Percentiles rank a stretch among this genome's conserved stretches.
phyloP scores from a whole-genome alignment of 2,797 vertebrate genomes.

The Myotis planiceps region DNA sequence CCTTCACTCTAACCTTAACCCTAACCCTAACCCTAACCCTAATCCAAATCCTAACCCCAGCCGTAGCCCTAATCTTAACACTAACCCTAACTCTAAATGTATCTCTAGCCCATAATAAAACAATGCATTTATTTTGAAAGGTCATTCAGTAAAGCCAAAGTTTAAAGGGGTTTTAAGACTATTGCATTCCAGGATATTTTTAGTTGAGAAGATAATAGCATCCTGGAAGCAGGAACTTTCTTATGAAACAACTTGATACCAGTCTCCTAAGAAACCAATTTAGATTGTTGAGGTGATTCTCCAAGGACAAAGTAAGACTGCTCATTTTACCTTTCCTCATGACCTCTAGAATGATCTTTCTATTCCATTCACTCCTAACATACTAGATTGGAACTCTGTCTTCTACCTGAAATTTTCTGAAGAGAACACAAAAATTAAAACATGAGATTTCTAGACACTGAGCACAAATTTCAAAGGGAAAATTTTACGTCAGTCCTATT shows the following conservation, averaged over 20 bases:
- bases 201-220: constrained; percentile 64
- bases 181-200: constrained; percentile 57
- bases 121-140: constrained; percentile 63
- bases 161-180: constrained; percentile 15
- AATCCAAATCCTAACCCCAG: no score
- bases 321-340: background rate
- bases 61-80: no score
- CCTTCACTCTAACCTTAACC: no score
- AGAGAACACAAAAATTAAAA: constrained; percentile 1
- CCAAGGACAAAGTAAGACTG: background rate
- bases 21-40: no score
- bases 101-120: background rate
- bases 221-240: background rate
- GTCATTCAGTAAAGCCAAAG: constrained; percentile 58
- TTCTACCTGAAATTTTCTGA: background rate
- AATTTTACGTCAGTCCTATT: background rate
- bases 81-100: no score
- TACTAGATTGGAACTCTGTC: background rate
- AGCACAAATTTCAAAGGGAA: background rate
- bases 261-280: constrained; percentile 54
- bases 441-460: background rate
- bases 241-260: constrained; percentile 53
- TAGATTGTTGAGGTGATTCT: constrained; percentile 24
- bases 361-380: background rate
- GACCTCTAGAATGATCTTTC: constrained; percentile 19